These are phyloP conservation scores for Numenius phaeopus DNA, from an alignment of 2,797 vertebrate genomes.

Conservation along the genomic window DNA sequence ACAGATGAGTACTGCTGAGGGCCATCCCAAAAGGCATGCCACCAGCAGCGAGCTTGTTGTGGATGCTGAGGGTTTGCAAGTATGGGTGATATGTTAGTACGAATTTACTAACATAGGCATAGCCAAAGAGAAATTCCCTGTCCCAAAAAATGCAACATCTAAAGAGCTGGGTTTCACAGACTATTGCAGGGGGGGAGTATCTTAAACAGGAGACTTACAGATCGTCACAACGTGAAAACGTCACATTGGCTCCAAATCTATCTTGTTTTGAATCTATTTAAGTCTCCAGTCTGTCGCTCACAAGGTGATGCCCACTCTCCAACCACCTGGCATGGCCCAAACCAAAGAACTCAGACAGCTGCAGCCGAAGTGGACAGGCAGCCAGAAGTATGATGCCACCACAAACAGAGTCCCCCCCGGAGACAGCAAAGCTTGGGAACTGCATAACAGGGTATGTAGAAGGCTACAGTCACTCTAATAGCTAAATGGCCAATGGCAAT, in stretches of 20 bases:
- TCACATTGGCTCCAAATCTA: not conserved
- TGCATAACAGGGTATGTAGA: accelerated
- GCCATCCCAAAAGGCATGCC: not conserved
- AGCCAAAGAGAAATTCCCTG: not conserved
- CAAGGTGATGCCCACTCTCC: too few relatives aligned
- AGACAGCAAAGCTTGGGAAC: not conserved
- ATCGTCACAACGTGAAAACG: not conserved
- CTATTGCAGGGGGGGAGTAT: accelerated
- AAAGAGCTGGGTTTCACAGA: not conserved
- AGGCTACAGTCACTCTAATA: not conserved
- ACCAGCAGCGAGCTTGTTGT: not conserved
- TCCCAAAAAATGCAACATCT: not conserved
- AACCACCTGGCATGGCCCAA: not conserved
- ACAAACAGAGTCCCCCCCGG: not conserved
- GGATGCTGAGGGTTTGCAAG: not conserved
- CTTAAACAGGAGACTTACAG: not conserved
- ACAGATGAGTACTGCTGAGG: not conserved
- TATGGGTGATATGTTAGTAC: not conserved
- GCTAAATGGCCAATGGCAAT: not conserved
- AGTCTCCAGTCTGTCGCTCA: not conserved
- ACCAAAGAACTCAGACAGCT: not conserved
- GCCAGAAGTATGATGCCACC: not conserved
- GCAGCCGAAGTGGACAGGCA: not conserved
- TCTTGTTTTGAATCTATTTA: not conserved
- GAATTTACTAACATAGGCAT: not conserved